Evolutionary conservation across 2,888 invertebrate species (phyloP).

Genomic region (Saturnia pavonia): DNA sequence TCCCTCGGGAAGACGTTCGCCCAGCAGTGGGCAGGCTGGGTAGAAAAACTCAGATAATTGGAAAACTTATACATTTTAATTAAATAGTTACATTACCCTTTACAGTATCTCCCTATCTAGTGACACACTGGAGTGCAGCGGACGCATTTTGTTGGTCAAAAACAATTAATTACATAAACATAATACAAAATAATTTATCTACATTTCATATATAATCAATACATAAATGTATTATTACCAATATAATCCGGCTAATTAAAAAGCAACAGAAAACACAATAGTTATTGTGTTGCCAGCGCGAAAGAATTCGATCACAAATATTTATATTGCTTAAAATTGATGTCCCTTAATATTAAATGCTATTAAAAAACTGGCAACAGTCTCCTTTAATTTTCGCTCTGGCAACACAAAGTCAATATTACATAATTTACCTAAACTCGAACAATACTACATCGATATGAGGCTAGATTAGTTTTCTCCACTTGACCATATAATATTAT

Average conservation of each 20-base stretch:
- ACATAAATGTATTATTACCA: slow-evolving; percentile 56
- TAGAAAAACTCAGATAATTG: slow-evolving; percentile 40
- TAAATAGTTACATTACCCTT: slow-evolving; percentile 81
- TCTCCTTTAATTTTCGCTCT: slow-evolving; percentile 22
- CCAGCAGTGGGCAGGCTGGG: neutral
- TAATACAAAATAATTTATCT: slow-evolving; percentile 59
- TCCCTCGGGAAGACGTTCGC: neutral
- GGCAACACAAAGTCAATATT: slow-evolving; percentile 45
- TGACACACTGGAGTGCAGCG: slow-evolving; percentile 72
- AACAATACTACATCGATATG: slow-evolving; percentile 56
- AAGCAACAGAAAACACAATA: slow-evolving; percentile 49
- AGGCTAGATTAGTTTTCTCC: slow-evolving; percentile 34
- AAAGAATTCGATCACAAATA: slow-evolving; percentile 33
- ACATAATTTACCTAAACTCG: slow-evolving; percentile 52
- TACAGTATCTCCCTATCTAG: slow-evolving; percentile 80
- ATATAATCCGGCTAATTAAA: slow-evolving; percentile 58
- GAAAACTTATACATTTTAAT: slow-evolving; percentile 81
- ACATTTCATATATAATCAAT: slow-evolving; percentile 40
- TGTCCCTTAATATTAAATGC: neutral
- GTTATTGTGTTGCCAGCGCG: slow-evolving; percentile 51
- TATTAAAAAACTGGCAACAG: neutral
- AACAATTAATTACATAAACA: slow-evolving; percentile 48
- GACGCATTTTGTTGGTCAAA: slow-evolving; percentile 78
- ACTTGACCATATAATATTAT: neutral
- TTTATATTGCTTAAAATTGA: slow-evolving; percentile 23